Base-by-base conservation (phyloP, 1,140 invertebrate genomes). In the Cydia amplana region DNA sequence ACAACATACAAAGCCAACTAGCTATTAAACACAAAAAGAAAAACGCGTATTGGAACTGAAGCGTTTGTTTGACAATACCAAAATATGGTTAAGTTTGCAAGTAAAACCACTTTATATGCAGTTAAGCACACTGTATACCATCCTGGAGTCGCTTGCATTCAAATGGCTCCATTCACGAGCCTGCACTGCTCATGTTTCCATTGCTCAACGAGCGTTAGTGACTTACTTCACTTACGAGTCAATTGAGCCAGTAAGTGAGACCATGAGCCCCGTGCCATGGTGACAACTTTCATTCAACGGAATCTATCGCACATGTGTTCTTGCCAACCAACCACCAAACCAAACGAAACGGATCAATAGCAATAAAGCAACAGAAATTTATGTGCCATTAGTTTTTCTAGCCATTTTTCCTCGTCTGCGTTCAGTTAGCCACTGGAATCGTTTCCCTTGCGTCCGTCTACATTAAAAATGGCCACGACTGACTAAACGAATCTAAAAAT, bases 401-500 rank as follows among this genome's bases (percentile, higher is more conserved):
- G 20, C n/a, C 49, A 51, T 51, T 18, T 49, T 32, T 5, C 2
- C 20, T 60, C 18, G 18, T 20, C 20, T 60, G 55, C 18, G 10
- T 12, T 23, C 20, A 23, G 55, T 23, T 3, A 60, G 55, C 55
- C 0, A 23, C 9, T 60, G 9, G 7, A 60, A 60, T 60, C 20
- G 20, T 12, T 23, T 4, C 20, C 6, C 55, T 2, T 4, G 64
- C 64, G 36, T 70, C 28, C 32, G 65, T 36, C 65, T 18, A 40
- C 65, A 75, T 72, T 74, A 75, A 81, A 81, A 85, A 85, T 80
- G 83, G 79, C 79, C 80, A 81, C 72, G 78, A 79, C 82, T 85
- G 85, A 87, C 82, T 85, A 84, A 87, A 83, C 79, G 77, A 75
- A 77, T 86, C 86, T 90, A 89, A 82, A 89, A 85, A 89, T 90